Evolutionary conservation across 1,140 invertebrate species (phyloP).

Genomic region (Manduca sexta): DNA sequence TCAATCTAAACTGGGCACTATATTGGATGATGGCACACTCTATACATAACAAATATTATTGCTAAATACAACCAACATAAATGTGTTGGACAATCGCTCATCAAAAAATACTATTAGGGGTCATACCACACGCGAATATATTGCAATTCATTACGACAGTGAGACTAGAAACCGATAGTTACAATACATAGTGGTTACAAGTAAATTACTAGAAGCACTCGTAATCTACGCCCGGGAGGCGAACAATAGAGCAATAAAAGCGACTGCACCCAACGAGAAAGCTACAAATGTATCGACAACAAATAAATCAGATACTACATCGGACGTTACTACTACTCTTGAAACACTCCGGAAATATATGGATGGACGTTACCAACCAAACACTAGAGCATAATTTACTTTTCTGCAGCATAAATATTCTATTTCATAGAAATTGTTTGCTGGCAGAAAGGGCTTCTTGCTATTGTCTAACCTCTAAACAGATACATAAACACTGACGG

Average conservation of each 20-base stretch:
- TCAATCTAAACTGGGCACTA: no score
- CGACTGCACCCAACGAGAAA: conserved; percentile 46
- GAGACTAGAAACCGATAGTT: conserved; percentile 29
- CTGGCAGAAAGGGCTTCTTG: conserved; percentile 26
- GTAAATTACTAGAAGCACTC: conserved; percentile 46
- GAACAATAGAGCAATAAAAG: conserved; percentile 67
- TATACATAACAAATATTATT: conserved; percentile 3
- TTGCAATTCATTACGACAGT: conserved; percentile 40
- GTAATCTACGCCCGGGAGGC: conserved; percentile 37
- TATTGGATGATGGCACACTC: no score
- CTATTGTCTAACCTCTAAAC: conserved; percentile 31
- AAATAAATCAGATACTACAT: conserved; percentile 57
- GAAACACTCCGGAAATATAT: conserved; percentile 32
- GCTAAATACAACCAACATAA: conserved; percentile 9
- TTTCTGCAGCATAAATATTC: conserved; percentile 37
- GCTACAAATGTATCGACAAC: conserved; percentile 56
- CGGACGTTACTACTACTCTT: conserved; percentile 29
- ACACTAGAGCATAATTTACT: conserved; percentile 38
- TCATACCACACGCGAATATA: conserved; percentile 27
- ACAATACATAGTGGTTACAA: conserved; percentile 43
- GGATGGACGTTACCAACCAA: conserved; percentile 32
- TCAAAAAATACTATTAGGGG: conserved; percentile 25
- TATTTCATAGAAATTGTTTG: conserved; percentile 32
- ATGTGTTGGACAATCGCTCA: conserved; percentile 30
- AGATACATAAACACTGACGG: conserved; percentile 16